Conservation (phyloP, 2,888 invertebrate species). For the Tenthredo mesomela region DNA sequence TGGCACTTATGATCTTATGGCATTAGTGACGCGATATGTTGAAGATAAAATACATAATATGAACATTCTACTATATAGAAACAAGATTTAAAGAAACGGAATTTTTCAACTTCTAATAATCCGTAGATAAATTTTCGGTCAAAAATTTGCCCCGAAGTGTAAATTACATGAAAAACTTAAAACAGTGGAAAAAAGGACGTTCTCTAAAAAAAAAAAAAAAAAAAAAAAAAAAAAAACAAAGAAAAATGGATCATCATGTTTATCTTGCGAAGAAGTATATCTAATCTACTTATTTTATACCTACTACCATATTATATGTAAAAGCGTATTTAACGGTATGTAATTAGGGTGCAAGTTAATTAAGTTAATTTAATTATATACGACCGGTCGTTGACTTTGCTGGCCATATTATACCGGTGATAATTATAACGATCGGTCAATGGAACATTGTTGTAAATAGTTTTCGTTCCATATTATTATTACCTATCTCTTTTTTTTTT, state of each 20-base stretch:
- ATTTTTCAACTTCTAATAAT: neutral
- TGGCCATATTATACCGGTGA: neutral
- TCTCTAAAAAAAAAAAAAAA: neutral
- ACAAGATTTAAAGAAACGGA: neutral
- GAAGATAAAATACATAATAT: neutral
- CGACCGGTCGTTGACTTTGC: slow-evolving; percentile 45
- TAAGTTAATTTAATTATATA: slow-evolving; percentile 34
- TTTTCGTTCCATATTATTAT: neutral
- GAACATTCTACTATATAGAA: neutral
- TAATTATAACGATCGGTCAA: slow-evolving; percentile 44
- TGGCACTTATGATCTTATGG: too few relatives aligned
- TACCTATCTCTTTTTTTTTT: neutral
- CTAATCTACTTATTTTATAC: neutral
- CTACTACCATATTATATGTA: neutral
- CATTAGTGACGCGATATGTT: too few relatives aligned
- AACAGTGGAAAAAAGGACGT: neutral
- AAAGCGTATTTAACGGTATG: slow-evolving; percentile 12
- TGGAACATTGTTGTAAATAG: slow-evolving; percentile 19
- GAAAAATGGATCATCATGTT: neutral
- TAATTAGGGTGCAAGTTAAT: slow-evolving; percentile 45
- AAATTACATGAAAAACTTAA: neutral
- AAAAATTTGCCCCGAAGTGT: neutral
- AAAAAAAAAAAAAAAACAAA: neutral
- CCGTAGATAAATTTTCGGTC: neutral
- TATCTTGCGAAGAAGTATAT: neutral